Conservation (phyloP, 2,888 invertebrate species). For the Biston stratarius region DNA sequence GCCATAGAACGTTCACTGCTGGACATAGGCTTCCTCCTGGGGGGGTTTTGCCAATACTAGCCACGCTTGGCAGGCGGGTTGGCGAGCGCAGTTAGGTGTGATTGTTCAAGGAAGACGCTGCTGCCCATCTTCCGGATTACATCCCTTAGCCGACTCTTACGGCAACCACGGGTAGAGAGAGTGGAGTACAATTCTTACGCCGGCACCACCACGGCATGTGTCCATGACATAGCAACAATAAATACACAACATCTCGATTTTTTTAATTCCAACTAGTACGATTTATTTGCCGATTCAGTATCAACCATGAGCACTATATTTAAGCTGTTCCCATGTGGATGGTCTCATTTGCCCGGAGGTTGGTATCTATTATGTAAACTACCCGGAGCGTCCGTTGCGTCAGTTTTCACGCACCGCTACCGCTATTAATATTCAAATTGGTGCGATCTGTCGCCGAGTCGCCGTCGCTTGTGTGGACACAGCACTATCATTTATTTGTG, state of each 20-base stretch:
- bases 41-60: too few relatives aligned
- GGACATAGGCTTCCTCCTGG: too few relatives aligned
- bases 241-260: too few relatives aligned
- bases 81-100: too few relatives aligned
- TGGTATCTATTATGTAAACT: conserved; percentile 12
- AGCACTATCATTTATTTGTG: conserved; percentile 71
- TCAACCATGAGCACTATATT: not conserved
- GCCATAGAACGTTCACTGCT: too few relatives aligned
- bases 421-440: conserved; percentile 85
- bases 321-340: conserved; percentile 5
- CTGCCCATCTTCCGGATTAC: too few relatives aligned
- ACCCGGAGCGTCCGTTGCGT: conserved; percentile 52
- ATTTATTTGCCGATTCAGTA: not conserved
- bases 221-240: not conserved
- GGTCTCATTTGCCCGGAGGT: conserved; percentile 11
- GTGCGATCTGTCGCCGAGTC: conserved; percentile 80
- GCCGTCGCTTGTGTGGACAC: conserved; percentile 64
- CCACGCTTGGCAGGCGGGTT: too few relatives aligned
- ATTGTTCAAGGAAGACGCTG: too few relatives aligned
- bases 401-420: conserved; percentile 82
- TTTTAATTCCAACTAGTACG: not conserved
- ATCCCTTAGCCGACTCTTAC: too few relatives aligned
- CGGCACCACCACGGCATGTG: too few relatives aligned
- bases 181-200: too few relatives aligned
- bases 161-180: too few relatives aligned